Evolutionary conservation across 2,888 invertebrate species (phyloP), one percentile per base, ranked within the genome.

Genomic region (Epirrita christyi): DNA sequence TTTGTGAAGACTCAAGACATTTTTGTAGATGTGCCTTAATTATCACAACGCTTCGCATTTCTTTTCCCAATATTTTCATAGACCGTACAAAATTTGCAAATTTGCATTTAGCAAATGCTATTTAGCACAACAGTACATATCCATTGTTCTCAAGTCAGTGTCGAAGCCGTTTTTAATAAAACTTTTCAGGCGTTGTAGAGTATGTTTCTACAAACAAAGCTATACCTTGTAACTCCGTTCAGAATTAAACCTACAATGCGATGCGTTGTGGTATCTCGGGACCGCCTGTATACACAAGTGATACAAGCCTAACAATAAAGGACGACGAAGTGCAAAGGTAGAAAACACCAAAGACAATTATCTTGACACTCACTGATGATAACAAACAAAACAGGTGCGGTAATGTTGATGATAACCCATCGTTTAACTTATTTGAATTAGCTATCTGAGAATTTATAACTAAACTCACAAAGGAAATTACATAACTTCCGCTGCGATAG

Each of bases 351-450:
- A 21, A 21, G 45, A 21, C 44, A 49, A 49, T 45, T 36, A 49
- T 13, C 40, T 42, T 50, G 29, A 53, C 53, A 56, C 56, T 59
- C 53, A 44, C 47, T 48, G 46, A 56, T 48, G 43, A 54, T 47
- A 47, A 47, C 45, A 55, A 52, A 48, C 41, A 62, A 42, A 49
- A 46, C 28, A 52, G 43, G 27, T 49, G 15, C 5, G 52, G 48
- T 58, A 48, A 41, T 34, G 48, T 40, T 42, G 42, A 47, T 47
- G 45, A 50, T 50, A 57, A 42, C 10, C 36, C 40, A 36, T n/a
- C 14, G 46, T 27, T 53, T 44, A 49, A 27, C 42, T 9, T 51
- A 58, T 53, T 53, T 53, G 41, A 45, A 28, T 37, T 9, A 37
- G 8, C 14, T 58, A 58, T 53, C 47, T 45, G 36, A 38, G 42